Percentiles rank a stretch among this genome's conserved stretches.
phyloP scores from a whole-genome alignment of 2,888 invertebrate species.

The Tyria jacobaeae region DNA sequence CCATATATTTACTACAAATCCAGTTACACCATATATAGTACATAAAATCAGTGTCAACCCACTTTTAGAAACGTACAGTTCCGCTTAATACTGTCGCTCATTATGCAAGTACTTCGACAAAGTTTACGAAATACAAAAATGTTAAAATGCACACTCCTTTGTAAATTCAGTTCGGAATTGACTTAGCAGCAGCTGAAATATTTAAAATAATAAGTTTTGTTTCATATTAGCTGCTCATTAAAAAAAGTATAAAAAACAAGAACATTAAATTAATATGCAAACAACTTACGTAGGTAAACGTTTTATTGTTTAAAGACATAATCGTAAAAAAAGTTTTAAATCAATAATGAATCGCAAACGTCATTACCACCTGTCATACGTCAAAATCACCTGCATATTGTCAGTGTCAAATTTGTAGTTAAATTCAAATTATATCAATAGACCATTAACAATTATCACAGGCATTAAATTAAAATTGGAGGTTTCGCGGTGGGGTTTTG shows the following conservation, averaged over 20 bases:
- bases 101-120: conserved; percentile 14
- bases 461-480: conserved; percentile 34
- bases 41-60: conserved; percentile 43
- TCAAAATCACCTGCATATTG: conserved; percentile 18
- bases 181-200: conserved; percentile 5
- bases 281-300: conserved; percentile 2
- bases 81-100: conserved; percentile 27
- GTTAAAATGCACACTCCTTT: conserved; percentile 2
- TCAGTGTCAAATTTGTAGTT: conserved; percentile 22
- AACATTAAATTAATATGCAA: conserved; percentile 8
- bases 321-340: not conserved
- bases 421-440: conserved; percentile 30
- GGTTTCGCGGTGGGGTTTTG: conserved; percentile 58
- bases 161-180: conserved; percentile 9
- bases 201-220: conserved; percentile 9
- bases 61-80: conserved; percentile 22
- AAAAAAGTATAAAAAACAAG: conserved; percentile 8
- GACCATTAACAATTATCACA: conserved; percentile 57
- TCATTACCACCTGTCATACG: conserved; percentile 15
- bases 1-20: conserved; percentile 22
- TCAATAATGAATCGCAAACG: conserved; percentile 17
- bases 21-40: conserved; percentile 30
- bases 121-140: conserved; percentile 1
- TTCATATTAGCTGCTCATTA: conserved; percentile 9
- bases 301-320: conserved; percentile 11